These are phyloP conservation scores for Camarhynchus parvulus DNA, from an alignment of 2,113 vertebrate genomes.

Conservation along the genomic window DNA sequence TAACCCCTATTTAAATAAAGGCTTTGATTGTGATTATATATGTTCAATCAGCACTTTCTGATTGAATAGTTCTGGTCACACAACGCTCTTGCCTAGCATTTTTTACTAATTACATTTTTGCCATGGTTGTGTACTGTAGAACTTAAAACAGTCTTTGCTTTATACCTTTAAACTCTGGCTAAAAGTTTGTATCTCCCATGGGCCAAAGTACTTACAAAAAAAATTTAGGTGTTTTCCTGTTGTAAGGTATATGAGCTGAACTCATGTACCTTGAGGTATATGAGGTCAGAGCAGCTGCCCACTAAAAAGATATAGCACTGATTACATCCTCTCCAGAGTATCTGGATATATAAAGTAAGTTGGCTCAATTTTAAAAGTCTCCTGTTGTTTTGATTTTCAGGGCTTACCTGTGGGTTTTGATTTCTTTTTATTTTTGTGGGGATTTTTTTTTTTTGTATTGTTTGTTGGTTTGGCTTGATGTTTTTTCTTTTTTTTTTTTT, in stretches of 20 bases:
- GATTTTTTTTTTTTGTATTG: not conserved
- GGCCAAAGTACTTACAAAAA: not conserved
- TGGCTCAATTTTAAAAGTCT: not conserved
- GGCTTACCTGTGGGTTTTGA: not conserved
- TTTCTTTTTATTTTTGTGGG: not conserved
- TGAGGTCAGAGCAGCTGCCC: not conserved
- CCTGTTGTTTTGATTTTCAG: not conserved
- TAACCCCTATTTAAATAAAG: constrained; percentile 90
- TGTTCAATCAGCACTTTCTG: constrained; percentile 86
- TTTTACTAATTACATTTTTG: constrained; percentile 83
- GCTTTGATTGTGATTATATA: constrained; percentile 83
- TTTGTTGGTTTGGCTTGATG: not conserved
- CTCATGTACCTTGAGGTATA: not conserved
- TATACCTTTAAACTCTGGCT: constrained; percentile 56
- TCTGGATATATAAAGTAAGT: not conserved
- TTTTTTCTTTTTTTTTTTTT: too few species aligned
- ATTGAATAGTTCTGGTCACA: constrained; percentile 79
- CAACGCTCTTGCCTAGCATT: constrained; percentile 71
- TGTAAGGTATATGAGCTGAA: not conserved
- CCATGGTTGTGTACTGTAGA: constrained; percentile 61
- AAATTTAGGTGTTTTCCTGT: not conserved
- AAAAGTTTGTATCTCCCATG: constrained; percentile 18
- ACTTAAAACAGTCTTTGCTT: constrained; percentile 57
- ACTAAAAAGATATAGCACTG: not conserved
- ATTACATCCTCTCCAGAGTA: not conserved